Evolutionary conservation across 2,797 vertebrate species (phyloP), one percentile per base, ranked within the genome.

Genomic region (Poeciliopsis gracilis): DNA sequence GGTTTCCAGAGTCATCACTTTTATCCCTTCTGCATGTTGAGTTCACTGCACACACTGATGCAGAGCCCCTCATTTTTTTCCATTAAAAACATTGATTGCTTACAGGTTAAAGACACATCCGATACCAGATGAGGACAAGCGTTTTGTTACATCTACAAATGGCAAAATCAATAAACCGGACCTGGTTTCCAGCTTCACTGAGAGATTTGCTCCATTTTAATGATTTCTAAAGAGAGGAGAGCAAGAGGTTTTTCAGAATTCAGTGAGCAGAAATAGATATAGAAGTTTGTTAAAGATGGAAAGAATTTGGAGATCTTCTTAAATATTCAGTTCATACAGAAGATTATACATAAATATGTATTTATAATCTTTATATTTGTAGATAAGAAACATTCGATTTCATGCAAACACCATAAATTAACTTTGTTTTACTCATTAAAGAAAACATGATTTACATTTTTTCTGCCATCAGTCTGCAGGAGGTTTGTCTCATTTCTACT

Each of bases 141-240:
- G 12, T 70, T 70, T 57, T 55, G 72, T 73, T 73, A 41, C 72
- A 73, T 25, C 23, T 25, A 73, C 72, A 73, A 73, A 53, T 55
- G 18, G 53, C 28, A 36, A 57, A 57, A 74, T 74, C 73, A 30
- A 74, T 51, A 59, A 25, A 57, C 16, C 18, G 36, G 73, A 43
- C 51, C 28, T 38, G 13, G 15, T 74, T 74, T 57, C 10, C 36
- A 57, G 53, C 36, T 57, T 43, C 53, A 43, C 51, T 43, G 46
- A 2, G 0, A 55, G 36, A 43, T 74, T 41, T 57, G 33, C 72
- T 74, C 51, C 12, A 4, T 43, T 55, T 46, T 74, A 57, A 43
- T 43, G 51, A 57, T 43, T 43, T 59, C 25, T 74, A 74, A 73
- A 25, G 25, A n/a, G 51, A 15, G n/a, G 23, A 73, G 46, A n/a